Evolutionary conservation across 2,888 invertebrate species (phyloP).

Genomic region (Trisateles emortualis): DNA sequence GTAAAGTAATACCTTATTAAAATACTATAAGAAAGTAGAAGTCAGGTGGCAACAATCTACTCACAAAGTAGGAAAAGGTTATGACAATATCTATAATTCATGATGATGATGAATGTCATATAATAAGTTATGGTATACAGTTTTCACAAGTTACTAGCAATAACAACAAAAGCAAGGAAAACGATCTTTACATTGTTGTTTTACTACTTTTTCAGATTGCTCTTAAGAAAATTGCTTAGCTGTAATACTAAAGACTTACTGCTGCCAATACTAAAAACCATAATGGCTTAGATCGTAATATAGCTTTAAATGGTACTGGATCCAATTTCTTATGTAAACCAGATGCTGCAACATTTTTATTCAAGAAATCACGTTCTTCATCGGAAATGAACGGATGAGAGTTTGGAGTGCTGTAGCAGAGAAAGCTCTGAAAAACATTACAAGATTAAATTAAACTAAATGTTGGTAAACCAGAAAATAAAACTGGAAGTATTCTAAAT

Average conservation of each 20-base stretch:
- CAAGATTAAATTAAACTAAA: too few species aligned
- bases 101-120: background rate
- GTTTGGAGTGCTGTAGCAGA: slow-evolving; percentile 83
- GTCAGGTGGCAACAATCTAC: too few species aligned
- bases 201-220: slow-evolving; percentile 6
- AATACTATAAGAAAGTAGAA: too few species aligned
- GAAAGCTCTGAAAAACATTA: slow-evolving; percentile 65
- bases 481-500: too few species aligned
- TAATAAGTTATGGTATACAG: background rate
- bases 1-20: too few species aligned
- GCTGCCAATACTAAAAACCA: slow-evolving; percentile 91
- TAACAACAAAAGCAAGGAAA: slow-evolving; percentile 3
- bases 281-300: slow-evolving; percentile 88
- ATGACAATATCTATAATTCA: too few species aligned
- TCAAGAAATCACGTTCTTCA: slow-evolving; percentile 78
- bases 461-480: too few species aligned
- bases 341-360: slow-evolving; percentile 83
- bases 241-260: slow-evolving; percentile 64
- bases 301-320: slow-evolving; percentile 89
- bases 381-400: slow-evolving; percentile 85
- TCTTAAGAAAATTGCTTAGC: slow-evolving; percentile 14
- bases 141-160: background rate
- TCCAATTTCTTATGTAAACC: slow-evolving; percentile 85
- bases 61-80: too few species aligned
- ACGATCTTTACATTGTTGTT: slow-evolving; percentile 14